Base-by-base conservation (phyloP, 2,888 invertebrate genomes). In the Alcis repandata region DNA sequence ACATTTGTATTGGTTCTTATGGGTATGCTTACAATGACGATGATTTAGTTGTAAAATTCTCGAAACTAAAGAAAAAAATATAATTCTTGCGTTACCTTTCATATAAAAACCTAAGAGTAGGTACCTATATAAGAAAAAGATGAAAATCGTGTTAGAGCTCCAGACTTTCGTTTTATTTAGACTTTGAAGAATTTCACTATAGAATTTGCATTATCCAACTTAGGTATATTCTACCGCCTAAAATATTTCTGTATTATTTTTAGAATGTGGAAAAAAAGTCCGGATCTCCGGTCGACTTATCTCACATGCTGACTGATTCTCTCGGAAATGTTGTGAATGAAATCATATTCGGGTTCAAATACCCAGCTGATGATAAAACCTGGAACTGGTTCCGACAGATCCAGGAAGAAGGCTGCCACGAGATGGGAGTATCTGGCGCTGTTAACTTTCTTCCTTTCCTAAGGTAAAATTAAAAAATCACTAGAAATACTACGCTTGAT, bases 401-500 rank as follows among this genome's bases (percentile, higher is more conserved):
- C 56, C 97, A 98, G 85, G 97, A 97, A 81, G 97, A 97, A 84
- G 98, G 98, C 0, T 95, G 96, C 53, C 96, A 97, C 80, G 94
- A 96, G 76, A 96, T 98, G 81, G 97, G 97, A 0, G 95, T 98
- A 2, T 96, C 97, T 0, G 97, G 97, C 1, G 95, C 96, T 11
- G 94, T 98, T 2, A 98, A 98, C 86, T 98, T 98, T 87, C 90
- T 98, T 70, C 97, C 98, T 13, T 95, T 96, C 80, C 87, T 98
- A 46, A 95, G 97, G 96, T 97, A 80, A 75, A 76, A 74, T 19
- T 13, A 4, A 33, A 10, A 49, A 51, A 32, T 3, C n/a, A 19
- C 27, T 38, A 11, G 36, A 58, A 15, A 46, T 13, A 45, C n/a
- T 15, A 15, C 15, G n/a, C n/a, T 38, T n/a, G 6, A 13, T 38